phyloP scores from a whole-genome alignment of 2,797 vertebrate species.

The Darevskia mixta region DNA sequence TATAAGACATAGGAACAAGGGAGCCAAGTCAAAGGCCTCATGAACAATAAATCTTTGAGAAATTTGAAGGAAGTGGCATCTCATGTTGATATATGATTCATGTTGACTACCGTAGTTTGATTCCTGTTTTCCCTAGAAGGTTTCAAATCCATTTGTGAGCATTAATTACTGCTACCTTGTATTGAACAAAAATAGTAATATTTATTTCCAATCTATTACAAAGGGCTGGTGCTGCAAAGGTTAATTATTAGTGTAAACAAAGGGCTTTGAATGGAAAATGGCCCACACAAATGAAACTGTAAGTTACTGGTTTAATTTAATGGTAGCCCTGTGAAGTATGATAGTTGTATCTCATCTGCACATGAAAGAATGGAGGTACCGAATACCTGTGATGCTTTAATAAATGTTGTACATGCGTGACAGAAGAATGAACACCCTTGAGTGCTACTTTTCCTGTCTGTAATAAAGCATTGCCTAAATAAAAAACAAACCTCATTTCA shows the following conservation, averaged over 20 bases:
- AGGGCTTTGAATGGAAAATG: slow-evolving; percentile 57
- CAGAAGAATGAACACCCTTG: slow-evolving; percentile 29
- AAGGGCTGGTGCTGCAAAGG: slow-evolving; percentile 59
- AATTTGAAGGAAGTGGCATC: not conserved
- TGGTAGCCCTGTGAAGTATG: slow-evolving; percentile 62
- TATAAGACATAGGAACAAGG: not conserved
- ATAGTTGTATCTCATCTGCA: slow-evolving; percentile 57
- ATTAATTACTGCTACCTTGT: slow-evolving; percentile 28
- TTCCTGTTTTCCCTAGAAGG: not conserved
- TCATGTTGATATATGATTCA: not conserved
- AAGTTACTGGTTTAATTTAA: slow-evolving; percentile 65
- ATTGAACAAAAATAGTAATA: slow-evolving; percentile 47
- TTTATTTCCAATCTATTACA: slow-evolving; percentile 47
- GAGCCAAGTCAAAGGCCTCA: too few species aligned
- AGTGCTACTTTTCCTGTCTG: slow-evolving; percentile 61
- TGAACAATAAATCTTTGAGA: not conserved
- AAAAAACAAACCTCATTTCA: slow-evolving; percentile 36
- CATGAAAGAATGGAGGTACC: slow-evolving; percentile 60
- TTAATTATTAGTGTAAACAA: slow-evolving; percentile 65
- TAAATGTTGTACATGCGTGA: slow-evolving; percentile 56
- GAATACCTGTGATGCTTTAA: slow-evolving; percentile 56
- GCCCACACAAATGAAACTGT: slow-evolving; percentile 2
- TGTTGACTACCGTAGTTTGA: not conserved
- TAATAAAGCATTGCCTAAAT: slow-evolving; percentile 57
- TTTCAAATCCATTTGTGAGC: not conserved